phyloP scores from a whole-genome alignment of 2,113 vertebrate genomes.

The Echinops telfairi region DNA sequence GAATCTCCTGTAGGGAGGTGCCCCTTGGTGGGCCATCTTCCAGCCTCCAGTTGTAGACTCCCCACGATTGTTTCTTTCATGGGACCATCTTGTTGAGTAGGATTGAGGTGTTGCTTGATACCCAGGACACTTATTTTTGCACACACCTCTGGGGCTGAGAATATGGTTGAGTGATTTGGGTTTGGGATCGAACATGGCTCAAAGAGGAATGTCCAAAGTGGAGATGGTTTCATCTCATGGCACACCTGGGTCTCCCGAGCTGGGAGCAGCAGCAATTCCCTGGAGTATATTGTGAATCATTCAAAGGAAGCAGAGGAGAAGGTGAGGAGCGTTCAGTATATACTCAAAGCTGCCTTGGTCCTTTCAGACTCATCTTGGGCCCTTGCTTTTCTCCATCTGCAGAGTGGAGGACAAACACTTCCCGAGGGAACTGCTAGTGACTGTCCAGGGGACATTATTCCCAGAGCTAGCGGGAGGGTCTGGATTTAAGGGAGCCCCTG shows the following conservation, averaged over 20 bases:
- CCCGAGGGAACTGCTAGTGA: not conserved
- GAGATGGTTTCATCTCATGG: not conserved
- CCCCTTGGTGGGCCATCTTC: not conserved
- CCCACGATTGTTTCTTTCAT: not conserved
- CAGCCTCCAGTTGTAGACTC: not conserved
- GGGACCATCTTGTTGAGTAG: not conserved
- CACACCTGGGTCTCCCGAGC: not conserved
- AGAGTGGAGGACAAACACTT: not conserved
- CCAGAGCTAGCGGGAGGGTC: not conserved
- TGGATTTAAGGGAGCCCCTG: constrained; percentile 12
- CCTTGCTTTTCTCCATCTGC: constrained; percentile 27
- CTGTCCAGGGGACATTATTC: not conserved
- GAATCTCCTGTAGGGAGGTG: not conserved
- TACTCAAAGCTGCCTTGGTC: not conserved
- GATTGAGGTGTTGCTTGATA: not conserved
- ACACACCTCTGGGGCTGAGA: not conserved
- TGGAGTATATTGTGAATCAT: constrained; percentile 40
- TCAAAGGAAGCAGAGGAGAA: constrained; percentile 46
- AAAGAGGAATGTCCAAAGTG: not conserved
- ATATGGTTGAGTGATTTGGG: not conserved
- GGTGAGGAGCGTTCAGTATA: not conserved
- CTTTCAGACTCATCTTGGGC: too few species aligned
- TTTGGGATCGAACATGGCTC: not conserved
- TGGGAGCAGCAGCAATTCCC: constrained; percentile 14
- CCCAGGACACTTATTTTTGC: not conserved